A percentile compares a stretch with the other conserved stretches of the same genome.
Conservation (phyloP, 2,797 vertebrate species). For the Falco berigora region DNA sequence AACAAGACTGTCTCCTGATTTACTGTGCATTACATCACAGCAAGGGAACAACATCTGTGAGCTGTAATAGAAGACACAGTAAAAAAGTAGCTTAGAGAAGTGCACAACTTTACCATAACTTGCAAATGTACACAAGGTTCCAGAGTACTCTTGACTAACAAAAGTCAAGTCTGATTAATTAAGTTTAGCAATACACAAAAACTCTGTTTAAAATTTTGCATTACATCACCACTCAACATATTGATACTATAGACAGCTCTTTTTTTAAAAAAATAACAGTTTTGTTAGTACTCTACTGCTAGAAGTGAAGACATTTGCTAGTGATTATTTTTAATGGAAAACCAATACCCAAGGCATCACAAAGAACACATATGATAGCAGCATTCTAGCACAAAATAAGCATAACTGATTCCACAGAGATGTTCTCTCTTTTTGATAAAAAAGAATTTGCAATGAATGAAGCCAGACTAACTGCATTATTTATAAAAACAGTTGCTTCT, state of each 20-base stretch:
- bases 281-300: neutral
- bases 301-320: neutral
- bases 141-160: neutral
- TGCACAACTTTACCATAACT: neutral
- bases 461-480: neutral
- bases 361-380: neutral
- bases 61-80: neutral
- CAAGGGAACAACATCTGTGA: constrained; percentile 19
- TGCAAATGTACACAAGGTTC: neutral
- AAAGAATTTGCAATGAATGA: neutral
- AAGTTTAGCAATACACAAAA: neutral
- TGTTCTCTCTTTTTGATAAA: neutral
- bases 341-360: neutral
- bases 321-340: neutral
- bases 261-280: neutral
- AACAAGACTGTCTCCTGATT: constrained; percentile 1
- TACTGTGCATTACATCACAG: constrained; percentile 8
- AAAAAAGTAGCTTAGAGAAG: neutral
- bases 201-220: neutral
- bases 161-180: neutral
- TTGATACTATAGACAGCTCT: neutral
- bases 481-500: neutral
- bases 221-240: neutral
- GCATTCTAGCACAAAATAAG: neutral
- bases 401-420: neutral